phyloP scores from a whole-genome alignment of 53 echinoderm and acorn worm genomes.

The Echinarachnius parma region DNA sequence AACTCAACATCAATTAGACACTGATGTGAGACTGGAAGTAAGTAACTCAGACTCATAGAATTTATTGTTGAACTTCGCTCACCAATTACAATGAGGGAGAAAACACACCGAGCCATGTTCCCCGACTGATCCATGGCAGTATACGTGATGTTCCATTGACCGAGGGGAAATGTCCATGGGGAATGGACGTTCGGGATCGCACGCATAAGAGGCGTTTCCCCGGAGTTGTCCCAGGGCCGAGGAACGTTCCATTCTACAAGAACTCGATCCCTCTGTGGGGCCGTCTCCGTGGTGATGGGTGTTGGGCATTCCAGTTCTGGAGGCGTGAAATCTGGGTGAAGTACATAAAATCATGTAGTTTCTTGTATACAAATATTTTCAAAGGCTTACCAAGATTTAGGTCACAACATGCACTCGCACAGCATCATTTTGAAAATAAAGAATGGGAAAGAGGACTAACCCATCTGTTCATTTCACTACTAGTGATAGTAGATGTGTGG shows the following conservation, averaged over 20 bases:
- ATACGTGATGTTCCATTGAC: slow-evolving; percentile 63
- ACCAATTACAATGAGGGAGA: slow-evolving; percentile 72
- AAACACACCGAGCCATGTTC: slow-evolving; percentile 66
- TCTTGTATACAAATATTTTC: no score
- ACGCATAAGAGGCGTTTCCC: slow-evolving; percentile 50
- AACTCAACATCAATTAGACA: no score
- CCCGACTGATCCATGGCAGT: slow-evolving; percentile 65
- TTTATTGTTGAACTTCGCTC: no score
- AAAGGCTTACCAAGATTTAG: no score
- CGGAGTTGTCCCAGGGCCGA: slow-evolving; percentile 59
- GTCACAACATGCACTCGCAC: no score
- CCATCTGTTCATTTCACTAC: no score
- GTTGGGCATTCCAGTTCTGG: slow-evolving; percentile 71
- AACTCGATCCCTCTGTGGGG: slow-evolving; percentile 45
- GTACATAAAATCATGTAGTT: neutral
- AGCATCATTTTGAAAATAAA: no score
- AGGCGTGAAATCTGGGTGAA: slow-evolving; percentile 56
- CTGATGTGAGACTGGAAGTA: no score
- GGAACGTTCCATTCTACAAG: slow-evolving; percentile 69
- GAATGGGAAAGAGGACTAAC: no score
- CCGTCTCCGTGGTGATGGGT: slow-evolving; percentile 47
- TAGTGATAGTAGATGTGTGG: no score
- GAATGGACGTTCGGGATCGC: slow-evolving; percentile 62
- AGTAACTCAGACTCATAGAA: no score
- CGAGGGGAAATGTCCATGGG: slow-evolving; percentile 76